A percentile compares a stretch with the other conserved stretches of the same genome.
phyloP scores from a whole-genome alignment of 2,113 vertebrate species.

The Eublepharis macularius region DNA sequence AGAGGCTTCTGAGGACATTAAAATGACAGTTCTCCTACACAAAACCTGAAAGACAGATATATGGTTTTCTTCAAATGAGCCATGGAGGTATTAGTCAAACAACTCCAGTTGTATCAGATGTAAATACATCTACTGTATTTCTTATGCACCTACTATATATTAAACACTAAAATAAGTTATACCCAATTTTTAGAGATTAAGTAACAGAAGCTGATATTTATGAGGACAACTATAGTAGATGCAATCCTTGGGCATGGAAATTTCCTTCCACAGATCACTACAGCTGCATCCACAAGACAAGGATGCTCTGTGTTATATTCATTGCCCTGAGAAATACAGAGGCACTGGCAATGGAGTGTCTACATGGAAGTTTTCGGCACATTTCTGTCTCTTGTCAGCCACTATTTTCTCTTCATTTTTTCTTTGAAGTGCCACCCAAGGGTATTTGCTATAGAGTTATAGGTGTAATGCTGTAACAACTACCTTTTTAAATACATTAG shows the following conservation, averaged over 20 bases:
- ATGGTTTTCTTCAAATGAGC: neutral
- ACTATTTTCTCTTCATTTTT: too few species aligned
- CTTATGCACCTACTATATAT: neutral
- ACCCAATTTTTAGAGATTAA: neutral
- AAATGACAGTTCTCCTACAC: neutral
- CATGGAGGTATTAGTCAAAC: neutral
- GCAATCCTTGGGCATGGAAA: neutral
- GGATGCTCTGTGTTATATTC: too few species aligned
- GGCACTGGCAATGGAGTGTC: too few species aligned
- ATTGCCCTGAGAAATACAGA: too few species aligned
- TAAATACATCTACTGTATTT: neutral
- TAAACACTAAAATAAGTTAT: conserved; percentile 11
- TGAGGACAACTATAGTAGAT: neutral
- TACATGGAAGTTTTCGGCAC: too few species aligned
- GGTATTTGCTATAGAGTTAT: too few species aligned
- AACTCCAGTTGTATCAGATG: neutral
- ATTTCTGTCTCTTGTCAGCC: too few species aligned
- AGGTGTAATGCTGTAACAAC: too few species aligned
- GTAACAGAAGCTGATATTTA: neutral
- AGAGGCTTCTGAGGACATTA: neutral
- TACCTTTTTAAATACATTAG: too few species aligned
- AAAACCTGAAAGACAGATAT: neutral
- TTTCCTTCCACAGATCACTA: neutral
- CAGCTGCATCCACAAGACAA: neutral
- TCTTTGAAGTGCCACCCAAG: too few species aligned